These are phyloP conservation scores for Serilophus lunatus DNA, from an alignment of 2,113 vertebrate genomes.

Conservation along the genomic window DNA sequence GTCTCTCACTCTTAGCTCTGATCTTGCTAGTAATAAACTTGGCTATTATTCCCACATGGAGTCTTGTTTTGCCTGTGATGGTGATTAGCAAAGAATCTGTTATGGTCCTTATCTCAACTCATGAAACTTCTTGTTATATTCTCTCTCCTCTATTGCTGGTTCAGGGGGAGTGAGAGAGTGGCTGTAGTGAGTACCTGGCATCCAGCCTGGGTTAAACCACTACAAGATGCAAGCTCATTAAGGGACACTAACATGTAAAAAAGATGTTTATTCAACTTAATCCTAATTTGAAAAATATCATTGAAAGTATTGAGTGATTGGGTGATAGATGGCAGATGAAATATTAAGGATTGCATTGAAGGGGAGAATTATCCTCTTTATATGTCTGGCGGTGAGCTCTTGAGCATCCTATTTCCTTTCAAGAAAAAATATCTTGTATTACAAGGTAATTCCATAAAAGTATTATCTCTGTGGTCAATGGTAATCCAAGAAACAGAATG, in stretches of 20 bases:
- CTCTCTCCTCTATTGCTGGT: too few relatives aligned
- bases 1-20: too few relatives aligned
- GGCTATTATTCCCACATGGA: too few relatives aligned
- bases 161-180: too few relatives aligned
- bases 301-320: not conserved
- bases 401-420: not conserved
- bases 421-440: not conserved
- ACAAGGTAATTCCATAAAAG: not conserved
- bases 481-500: not conserved
- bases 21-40: too few relatives aligned
- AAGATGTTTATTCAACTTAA: not conserved
- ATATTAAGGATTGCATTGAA: not conserved
- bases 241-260: not conserved
- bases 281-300: not conserved
- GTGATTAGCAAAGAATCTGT: too few relatives aligned
- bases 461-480: not conserved
- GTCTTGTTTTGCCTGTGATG: too few relatives aligned
- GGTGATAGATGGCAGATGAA: not conserved
- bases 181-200: too few relatives aligned
- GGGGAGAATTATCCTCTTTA: not conserved
- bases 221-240: not conserved
- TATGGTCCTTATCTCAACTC: too few relatives aligned
- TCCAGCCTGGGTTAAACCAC: too few relatives aligned
- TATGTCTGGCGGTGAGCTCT: not conserved
- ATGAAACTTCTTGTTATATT: too few relatives aligned